Evolutionary conservation across 2,113 vertebrate genomes (phyloP).

Genomic region (Scomber colias): DNA sequence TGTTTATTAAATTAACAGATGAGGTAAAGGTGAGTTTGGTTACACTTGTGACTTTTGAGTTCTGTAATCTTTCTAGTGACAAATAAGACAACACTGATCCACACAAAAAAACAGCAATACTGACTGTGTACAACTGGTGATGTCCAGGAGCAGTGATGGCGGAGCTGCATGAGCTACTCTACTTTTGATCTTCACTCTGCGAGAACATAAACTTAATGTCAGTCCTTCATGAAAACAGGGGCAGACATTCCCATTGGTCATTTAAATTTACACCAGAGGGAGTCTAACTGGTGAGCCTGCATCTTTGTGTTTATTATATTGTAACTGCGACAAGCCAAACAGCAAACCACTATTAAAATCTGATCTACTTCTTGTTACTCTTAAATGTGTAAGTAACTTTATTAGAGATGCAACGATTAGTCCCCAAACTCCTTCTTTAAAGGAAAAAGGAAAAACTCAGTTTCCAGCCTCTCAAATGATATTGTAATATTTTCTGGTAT

Average conservation of each 20-base stretch:
- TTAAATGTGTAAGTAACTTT: too few relatives aligned
- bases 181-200: constrained; percentile 60
- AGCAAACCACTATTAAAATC: neutral
- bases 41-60: neutral
- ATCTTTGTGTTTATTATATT: neutral
- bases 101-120: constrained; percentile 25
- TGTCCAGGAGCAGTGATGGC: constrained; percentile 59
- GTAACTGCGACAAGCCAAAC: neutral
- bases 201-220: constrained; percentile 5
- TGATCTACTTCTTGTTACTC: neutral
- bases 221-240: neutral
- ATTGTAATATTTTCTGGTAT: too few relatives aligned
- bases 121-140: constrained; percentile 61
- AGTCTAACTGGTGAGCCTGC: neutral
- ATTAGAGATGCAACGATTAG: too few relatives aligned
- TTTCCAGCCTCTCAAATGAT: too few relatives aligned
- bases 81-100: neutral
- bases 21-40: neutral
- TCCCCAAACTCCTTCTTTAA: too few relatives aligned
- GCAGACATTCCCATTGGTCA: fast-evolving
- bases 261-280: neutral
- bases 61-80: neutral
- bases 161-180: constrained; percentile 43
- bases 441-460: too few relatives aligned
- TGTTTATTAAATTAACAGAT: too few relatives aligned